phyloP scores from a whole-genome alignment of 2,888 invertebrate species.

The Drosophila peninsularis region DNA sequence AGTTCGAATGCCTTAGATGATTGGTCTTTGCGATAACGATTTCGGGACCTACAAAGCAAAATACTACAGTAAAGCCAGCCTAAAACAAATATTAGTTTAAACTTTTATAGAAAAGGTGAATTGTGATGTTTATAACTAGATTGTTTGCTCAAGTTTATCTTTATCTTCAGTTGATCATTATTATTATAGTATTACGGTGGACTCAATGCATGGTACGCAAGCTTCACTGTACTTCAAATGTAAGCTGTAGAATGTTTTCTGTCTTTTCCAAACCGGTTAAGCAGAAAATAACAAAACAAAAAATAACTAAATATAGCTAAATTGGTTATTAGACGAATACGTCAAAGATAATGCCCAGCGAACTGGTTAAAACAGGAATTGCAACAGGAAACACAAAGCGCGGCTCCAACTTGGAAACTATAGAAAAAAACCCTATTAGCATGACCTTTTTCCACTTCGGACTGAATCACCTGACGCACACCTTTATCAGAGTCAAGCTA shows the following conservation, averaged over 20 bases:
- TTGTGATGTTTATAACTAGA: background rate
- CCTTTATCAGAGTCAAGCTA: background rate
- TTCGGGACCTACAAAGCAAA: background rate
- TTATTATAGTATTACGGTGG: too few species aligned
- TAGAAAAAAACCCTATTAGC: background rate
- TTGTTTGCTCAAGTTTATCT: background rate
- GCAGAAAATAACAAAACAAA: background rate
- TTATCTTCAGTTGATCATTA: too few species aligned
- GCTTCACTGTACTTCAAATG: constrained; percentile 34
- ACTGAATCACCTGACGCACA: background rate
- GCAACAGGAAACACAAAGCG: constrained; percentile 47
- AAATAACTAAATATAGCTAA: constrained; percentile 42
- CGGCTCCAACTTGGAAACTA: background rate
- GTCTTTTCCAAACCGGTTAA: constrained; percentile 58
- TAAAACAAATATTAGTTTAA: background rate
- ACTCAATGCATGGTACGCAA: background rate
- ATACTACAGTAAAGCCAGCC: background rate
- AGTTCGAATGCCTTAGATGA: constrained; percentile 2
- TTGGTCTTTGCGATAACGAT: constrained; percentile 12
- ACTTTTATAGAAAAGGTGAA: background rate
- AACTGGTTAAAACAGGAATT: constrained; percentile 46
- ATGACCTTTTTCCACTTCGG: background rate
- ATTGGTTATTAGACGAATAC: constrained; percentile 36
- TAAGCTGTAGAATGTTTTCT: constrained; percentile 34
- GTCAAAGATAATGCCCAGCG: constrained; percentile 29